phyloP scores from a whole-genome alignment of 2,888 invertebrate species.

The Phaonia tiefii region DNA sequence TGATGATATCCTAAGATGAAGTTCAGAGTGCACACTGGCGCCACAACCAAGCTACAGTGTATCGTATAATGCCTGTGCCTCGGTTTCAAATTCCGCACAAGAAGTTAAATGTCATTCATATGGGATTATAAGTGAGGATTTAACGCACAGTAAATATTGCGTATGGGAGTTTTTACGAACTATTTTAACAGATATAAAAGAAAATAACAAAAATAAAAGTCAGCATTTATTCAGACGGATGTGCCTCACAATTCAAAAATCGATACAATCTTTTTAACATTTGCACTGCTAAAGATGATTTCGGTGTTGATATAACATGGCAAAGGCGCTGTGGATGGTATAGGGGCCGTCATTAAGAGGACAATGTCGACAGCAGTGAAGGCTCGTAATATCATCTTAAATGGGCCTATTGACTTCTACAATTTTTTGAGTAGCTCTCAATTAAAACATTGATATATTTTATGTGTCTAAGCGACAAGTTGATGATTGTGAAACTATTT shows the following conservation, averaged over 20 bases:
- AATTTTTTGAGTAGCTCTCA: background rate
- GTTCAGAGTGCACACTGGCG: too few relatives aligned
- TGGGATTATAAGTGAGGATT: too few relatives aligned
- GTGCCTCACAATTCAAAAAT: too few relatives aligned
- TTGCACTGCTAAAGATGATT: conserved; percentile 9
- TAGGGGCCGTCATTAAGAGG: conserved; percentile 37
- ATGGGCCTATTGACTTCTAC: background rate
- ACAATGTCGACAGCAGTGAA: conserved; percentile 13
- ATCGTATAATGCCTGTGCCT: background rate
- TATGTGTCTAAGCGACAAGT: background rate
- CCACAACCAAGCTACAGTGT: too few relatives aligned
- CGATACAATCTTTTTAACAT: conserved; percentile 11
- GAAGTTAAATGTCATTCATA: background rate
- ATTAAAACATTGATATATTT: background rate
- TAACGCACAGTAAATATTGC: too few relatives aligned
- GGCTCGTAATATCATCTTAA: background rate
- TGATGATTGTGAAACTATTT: background rate
- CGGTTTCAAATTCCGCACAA: background rate
- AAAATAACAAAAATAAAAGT: too few relatives aligned
- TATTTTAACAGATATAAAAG: too few relatives aligned
- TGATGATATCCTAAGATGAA: too few relatives aligned
- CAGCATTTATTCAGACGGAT: too few relatives aligned
- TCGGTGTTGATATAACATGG: conserved; percentile 4
- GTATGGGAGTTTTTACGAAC: too few relatives aligned
- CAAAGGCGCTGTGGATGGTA: conserved; percentile 31